These are phyloP conservation scores for Drosophila ustulata DNA, from an alignment of 2,888 invertebrate genomes.

Conservation along the genomic window DNA sequence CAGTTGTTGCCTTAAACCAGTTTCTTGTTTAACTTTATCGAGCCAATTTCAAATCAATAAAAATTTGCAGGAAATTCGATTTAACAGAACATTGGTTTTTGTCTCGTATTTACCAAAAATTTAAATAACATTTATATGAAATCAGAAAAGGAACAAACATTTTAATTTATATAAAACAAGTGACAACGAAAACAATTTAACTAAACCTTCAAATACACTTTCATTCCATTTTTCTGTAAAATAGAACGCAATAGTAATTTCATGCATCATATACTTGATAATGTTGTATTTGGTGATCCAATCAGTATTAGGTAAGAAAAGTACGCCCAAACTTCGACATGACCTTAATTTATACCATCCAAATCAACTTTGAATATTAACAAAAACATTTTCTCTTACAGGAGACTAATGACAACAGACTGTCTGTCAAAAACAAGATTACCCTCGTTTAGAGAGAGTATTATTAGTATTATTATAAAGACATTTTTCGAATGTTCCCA, in stretches of 20 bases:
- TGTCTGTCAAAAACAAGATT: not conserved
- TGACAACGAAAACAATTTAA: too few relatives aligned
- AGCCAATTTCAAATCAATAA: constrained; percentile 70
- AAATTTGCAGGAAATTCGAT: constrained; percentile 66
- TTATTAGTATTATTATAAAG: constrained; percentile 10
- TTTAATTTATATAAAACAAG: too few relatives aligned
- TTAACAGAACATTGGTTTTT: constrained; percentile 26
- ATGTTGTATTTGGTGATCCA: too few relatives aligned
- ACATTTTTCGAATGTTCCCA: constrained; percentile 52
- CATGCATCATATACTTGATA: too few relatives aligned
- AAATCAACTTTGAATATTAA: not conserved
- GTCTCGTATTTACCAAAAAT: constrained; percentile 33
- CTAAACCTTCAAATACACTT: constrained; percentile 12
- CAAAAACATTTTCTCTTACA: not conserved
- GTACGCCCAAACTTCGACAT: not conserved
- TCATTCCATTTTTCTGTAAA: not conserved
- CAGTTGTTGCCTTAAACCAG: constrained; percentile 63
- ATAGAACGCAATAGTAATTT: too few relatives aligned
- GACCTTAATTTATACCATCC: not conserved
- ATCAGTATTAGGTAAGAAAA: too few relatives aligned
- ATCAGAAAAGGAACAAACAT: not conserved
- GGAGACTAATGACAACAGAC: not conserved
- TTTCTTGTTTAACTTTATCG: constrained; percentile 51
- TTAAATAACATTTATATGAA: constrained; percentile 59
- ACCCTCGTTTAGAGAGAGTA: constrained; percentile 12